Evolutionary conservation across 2,113 vertebrate genomes (phyloP).

Genomic region (Anhinga rufa): DNA sequence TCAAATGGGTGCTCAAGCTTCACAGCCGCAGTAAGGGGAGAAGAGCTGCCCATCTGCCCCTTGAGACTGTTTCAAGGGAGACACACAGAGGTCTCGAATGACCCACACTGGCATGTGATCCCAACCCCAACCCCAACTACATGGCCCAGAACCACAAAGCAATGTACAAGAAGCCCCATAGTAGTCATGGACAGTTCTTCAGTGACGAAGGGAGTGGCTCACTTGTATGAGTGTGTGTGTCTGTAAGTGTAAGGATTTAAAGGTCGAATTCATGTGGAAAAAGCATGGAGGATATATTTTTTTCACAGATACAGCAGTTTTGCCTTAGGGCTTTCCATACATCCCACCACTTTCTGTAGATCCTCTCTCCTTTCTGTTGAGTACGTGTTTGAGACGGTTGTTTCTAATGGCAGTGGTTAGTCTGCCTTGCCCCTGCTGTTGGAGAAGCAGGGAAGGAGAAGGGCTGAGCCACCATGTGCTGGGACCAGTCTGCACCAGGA

Average conservation of each 20-base stretch:
- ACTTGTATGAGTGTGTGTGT: no score
- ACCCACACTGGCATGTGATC: rapidly evolving
- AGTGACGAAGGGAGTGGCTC: neutral
- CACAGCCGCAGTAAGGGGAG: neutral
- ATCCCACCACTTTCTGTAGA: neutral
- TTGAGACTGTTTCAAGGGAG: neutral
- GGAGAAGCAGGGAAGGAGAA: neutral
- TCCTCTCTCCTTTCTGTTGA: neutral
- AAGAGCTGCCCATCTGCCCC: neutral
- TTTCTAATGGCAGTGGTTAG: neutral
- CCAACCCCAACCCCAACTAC: neutral
- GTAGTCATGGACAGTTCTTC: neutral
- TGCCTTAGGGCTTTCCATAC: neutral
- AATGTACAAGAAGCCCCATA: neutral
- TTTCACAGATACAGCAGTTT: neutral
- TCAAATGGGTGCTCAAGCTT: neutral
- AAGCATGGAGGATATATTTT: neutral
- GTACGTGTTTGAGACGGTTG: neutral
- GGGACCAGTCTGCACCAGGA: neutral
- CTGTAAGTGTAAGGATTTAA: neutral
- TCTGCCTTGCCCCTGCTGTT: neutral
- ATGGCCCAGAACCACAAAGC: neutral
- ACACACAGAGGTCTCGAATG: neutral
- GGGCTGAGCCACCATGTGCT: rapidly evolving
- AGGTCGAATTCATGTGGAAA: neutral